A percentile compares a stretch with the other conserved stretches of the same genome.
These are phyloP conservation scores for Chrysopa pallens DNA, from an alignment of 1,140 invertebrate species.

Conservation along the genomic window DNA sequence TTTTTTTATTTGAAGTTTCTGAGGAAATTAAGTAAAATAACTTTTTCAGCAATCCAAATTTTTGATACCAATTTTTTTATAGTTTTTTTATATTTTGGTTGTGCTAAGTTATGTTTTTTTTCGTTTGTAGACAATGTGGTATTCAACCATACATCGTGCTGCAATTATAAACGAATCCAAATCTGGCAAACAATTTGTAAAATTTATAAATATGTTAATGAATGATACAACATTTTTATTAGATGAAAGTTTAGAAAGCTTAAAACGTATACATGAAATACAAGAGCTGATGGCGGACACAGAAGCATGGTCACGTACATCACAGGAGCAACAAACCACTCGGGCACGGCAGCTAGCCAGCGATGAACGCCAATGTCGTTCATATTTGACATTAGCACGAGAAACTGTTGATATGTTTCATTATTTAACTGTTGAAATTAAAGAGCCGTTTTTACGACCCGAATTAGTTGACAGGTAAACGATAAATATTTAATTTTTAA, in stretches of 20 bases:
- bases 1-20: neutral
- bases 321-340: conserved; percentile 45
- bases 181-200: conserved; percentile 84
- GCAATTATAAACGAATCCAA: conserved; percentile 67
- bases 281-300: conserved; percentile 68
- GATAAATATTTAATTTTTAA: neutral
- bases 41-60: too few relatives aligned
- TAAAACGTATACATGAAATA: conserved; percentile 90
- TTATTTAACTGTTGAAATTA: conserved; percentile 87
- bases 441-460: conserved; percentile 79
- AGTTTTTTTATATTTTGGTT: neutral
- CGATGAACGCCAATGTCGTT: conserved; percentile 87
- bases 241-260: conserved; percentile 86
- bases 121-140: conserved; percentile 14
- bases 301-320: conserved; percentile 41
- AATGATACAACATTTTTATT: conserved; percentile 96
- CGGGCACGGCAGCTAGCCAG: conserved; percentile 61
- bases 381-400: conserved; percentile 82
- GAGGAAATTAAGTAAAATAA: neutral
- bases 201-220: conserved; percentile 98
- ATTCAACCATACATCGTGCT: conserved; percentile 29
- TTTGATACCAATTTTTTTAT: neutral
- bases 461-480: conserved; percentile 65
- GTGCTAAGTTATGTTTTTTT: neutral
- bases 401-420: conserved; percentile 98